Evolutionary conservation across 2,113 vertebrate species (phyloP).

Genomic region (Butastur rufipennis): DNA sequence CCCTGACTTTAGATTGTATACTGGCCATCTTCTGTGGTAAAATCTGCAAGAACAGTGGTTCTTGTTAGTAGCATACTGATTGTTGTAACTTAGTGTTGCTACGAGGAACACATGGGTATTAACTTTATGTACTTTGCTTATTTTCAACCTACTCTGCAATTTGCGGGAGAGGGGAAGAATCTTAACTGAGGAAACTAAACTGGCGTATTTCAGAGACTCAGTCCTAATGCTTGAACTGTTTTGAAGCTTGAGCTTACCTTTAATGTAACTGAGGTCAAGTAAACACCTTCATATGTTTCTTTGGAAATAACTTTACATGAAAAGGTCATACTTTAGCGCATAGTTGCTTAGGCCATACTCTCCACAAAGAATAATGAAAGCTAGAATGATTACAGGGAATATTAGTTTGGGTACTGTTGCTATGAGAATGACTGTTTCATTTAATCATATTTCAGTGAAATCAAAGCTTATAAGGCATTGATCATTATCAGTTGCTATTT

Average conservation of each 20-base stretch:
- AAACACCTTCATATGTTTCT: not conserved
- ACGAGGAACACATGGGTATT: not conserved
- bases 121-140: not conserved
- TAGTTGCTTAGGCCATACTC: not conserved
- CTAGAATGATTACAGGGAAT: not conserved
- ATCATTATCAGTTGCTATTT: not conserved
- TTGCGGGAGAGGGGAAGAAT: not conserved
- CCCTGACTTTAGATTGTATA: not conserved
- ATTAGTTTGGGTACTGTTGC: not conserved
- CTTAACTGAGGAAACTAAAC: not conserved
- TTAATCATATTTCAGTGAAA: not conserved
- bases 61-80: not conserved
- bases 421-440: not conserved
- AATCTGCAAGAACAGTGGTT: not conserved
- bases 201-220: not conserved
- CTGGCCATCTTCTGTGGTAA: not conserved
- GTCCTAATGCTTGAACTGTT: not conserved
- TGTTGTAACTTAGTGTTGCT: not conserved
- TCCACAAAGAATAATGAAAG: not conserved
- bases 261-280: not conserved
- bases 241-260: not conserved
- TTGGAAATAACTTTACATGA: not conserved
- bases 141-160: not conserved
- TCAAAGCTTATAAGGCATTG: not conserved
- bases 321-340: not conserved